phyloP scores from a whole-genome alignment of 1,140 invertebrate species.

The Schlechtendalia chinensis region DNA sequence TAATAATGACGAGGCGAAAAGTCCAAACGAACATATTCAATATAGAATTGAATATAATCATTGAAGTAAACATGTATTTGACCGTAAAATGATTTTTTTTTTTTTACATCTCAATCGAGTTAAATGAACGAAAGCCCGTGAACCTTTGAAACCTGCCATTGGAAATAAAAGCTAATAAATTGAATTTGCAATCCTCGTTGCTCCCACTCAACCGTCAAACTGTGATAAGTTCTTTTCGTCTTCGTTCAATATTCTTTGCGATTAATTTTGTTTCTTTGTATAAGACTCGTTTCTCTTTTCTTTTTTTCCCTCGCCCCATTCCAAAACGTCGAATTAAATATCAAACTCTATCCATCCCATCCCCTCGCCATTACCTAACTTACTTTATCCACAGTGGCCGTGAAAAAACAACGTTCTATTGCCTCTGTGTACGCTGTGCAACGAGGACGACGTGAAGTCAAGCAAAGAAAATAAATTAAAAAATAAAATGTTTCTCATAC shows the following conservation, averaged over 20 bases:
- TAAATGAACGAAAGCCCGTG: neutral
- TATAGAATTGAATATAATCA: conserved; percentile 8
- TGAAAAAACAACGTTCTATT: too few relatives aligned
- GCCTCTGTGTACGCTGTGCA: too few relatives aligned
- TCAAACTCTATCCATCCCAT: neutral
- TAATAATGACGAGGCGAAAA: neutral
- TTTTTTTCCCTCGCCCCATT: too few relatives aligned
- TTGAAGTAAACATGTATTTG: neutral
- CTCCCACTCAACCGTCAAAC: conserved; percentile 44
- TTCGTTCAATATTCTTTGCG: conserved; percentile 30
- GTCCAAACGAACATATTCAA: neutral
- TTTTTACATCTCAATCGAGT: conserved; percentile 19
- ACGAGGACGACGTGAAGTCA: too few relatives aligned
- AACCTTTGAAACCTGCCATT: conserved; percentile 17
- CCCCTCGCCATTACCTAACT: neutral
- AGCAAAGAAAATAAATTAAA: too few relatives aligned
- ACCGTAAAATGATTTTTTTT: conserved; percentile 2
- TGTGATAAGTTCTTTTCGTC: conserved; percentile 19
- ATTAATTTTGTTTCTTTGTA: conserved; percentile 15
- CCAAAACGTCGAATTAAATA: neutral
- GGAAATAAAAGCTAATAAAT: conserved; percentile 44
- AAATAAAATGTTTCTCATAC: too few relatives aligned
- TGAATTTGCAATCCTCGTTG: conserved; percentile 35
- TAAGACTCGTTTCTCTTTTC: neutral
- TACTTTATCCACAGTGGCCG: neutral